Evolutionary conservation across 2,113 vertebrate genomes (phyloP), one percentile per base, ranked within the genome.

Genomic region (Dicrurus megarhynchus): DNA sequence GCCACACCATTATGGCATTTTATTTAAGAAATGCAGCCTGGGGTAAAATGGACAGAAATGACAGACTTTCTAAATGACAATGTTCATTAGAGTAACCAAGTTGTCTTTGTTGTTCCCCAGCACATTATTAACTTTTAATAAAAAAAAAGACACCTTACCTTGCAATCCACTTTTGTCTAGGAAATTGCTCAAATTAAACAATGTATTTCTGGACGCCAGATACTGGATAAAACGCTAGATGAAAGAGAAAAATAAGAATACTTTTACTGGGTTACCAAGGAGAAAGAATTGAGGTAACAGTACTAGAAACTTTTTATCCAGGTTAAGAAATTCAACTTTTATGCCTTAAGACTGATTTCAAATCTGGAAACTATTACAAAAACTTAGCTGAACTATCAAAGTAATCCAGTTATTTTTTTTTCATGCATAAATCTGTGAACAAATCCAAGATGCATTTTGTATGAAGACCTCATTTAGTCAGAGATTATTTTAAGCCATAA

Each of bases 101-200:
- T 1, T 47, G 7, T 61, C 59, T 67, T 80, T 20, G 49, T 20
- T 47, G 18, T 13, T 15, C 33, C 33, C 22, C 39, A 69, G 23
- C 30, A 73, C n/a, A 52, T 24, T 12, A 75, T 16, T 18, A 47
- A 35, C 15, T 55, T 52, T 3, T 19, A 53, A 63, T 27, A 10
- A 44, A 75, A n/a, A n/a, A 63, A 80, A 56, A 37, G 63, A 32
- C 1, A 5, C 37, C 98, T 97, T 98, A 99, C 99, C 99, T 97
- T 99, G 99, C 59, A 99, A 99, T 95, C 99, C 99, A 85, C 99
- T 99, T 98, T 99, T 99, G 98, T 99, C 99, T 98, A 99, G 98
- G 98, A 99, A 99, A 98, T 99, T 99, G 98, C 99, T 99, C 97
- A 99, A 98, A 97, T 99, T 99, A 98, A 99, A 99, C 96, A 99